Evolutionary conservation across 2,888 invertebrate genomes (phyloP), one percentile per base, ranked within the genome.

Genomic region (Oscheius onirici): DNA sequence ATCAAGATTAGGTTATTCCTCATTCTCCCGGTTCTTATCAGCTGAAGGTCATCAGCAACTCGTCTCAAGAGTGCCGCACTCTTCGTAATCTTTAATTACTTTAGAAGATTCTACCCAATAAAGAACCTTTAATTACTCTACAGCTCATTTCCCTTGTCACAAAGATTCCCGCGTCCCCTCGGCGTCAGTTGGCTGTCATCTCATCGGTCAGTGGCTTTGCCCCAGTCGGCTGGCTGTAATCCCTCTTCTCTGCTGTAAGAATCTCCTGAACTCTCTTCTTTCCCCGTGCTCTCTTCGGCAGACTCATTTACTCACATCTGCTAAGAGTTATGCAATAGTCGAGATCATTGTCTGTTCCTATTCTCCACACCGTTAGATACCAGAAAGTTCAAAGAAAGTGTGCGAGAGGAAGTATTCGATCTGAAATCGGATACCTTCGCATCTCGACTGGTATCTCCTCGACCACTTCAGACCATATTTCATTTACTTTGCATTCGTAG

Each of bases 201-300:
- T 24, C 52, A 58, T 58, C 58, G 58, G 58, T 58, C 58, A 58
- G 58, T 40, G 28, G 40, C 34, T 57, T 57, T 15, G 8, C 57
- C 28, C 57, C 57, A 57, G 40, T 58, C 41, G 58, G 20, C 58
- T 58, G 58, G 58, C 58, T 58, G 58, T 58, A 58, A 58, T 58
- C 41, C 41, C 24, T 58, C 22, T 58, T 20, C 5, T 34, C 55
- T 26, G 58, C 43, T 58, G 58, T 58, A 58, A 58, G 20, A 40
- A 15, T 41, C 20, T 40, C 41, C n/a, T 46, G 46, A 46, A 46
- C 41, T 40, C 58, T 17, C 17, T 20, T 22, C 13, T 40, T 58
- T 17, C 11, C 41, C 3, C 34, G 34, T 34, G 8, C 34, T 34
- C 34, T 34, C 34, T 34, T 8, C 34, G 3, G 5, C 34, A 3